Percentiles rank a stretch among this genome's conserved stretches.
Conservation (phyloP, 1,140 invertebrate genomes). For the Ostrea denselamellosa region DNA sequence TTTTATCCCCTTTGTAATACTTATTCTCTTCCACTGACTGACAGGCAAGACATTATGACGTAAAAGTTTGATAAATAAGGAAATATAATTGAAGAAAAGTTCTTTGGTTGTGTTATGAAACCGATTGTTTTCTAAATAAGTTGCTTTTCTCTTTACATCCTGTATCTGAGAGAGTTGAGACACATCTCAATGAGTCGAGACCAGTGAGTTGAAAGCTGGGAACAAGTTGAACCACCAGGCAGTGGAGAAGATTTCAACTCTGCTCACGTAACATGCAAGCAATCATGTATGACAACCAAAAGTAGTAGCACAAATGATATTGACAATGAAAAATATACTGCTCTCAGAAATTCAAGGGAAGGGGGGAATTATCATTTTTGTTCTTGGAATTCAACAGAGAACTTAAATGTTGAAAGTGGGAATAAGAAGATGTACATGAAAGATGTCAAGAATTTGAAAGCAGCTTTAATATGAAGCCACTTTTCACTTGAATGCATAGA, state of each 20-base stretch:
- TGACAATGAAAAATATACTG: background rate
- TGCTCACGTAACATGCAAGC: slow-evolving; percentile 17
- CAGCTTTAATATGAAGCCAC: no score
- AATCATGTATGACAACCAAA: slow-evolving; percentile 28
- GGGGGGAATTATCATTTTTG: background rate
- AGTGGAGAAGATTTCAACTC: slow-evolving; percentile 4
- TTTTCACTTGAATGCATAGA: no score
- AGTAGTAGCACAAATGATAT: background rate
- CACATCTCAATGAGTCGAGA: slow-evolving; percentile 16
- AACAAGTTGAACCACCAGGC: slow-evolving; percentile 1
- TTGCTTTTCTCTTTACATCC: slow-evolving; percentile 33
- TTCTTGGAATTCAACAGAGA: background rate
- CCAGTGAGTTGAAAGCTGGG: slow-evolving; percentile 27
- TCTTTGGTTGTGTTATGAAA: background rate
- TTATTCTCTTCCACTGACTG: background rate
- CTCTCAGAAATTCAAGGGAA: background rate
- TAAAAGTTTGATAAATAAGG: background rate
- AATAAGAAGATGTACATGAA: background rate
- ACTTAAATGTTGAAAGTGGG: background rate
- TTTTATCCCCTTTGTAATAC: background rate
- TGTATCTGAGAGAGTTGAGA: slow-evolving; percentile 25
- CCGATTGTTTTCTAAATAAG: background rate
- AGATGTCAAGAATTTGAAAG: background rate
- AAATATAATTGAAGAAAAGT: background rate
- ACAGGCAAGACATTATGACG: background rate